Evolutionary conservation across 2,888 invertebrate species (phyloP).

Genomic region (Dryadula phaetusa): DNA sequence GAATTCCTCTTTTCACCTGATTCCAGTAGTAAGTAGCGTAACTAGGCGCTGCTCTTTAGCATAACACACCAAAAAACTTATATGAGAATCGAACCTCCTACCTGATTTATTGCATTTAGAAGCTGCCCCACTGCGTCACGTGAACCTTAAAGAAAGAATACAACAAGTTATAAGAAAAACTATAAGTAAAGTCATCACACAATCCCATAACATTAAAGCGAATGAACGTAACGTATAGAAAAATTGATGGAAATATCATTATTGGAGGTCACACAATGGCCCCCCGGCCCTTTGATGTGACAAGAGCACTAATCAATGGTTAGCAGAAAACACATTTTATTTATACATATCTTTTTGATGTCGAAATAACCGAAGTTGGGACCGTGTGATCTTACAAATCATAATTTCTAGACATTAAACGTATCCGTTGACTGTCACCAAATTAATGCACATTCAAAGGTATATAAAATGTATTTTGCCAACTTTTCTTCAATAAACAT

Average conservation of each 20-base stretch:
- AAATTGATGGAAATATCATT: constrained; percentile 70
- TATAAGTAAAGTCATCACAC: constrained; percentile 19
- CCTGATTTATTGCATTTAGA: neutral
- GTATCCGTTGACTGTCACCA: constrained; percentile 43
- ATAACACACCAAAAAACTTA: no score
- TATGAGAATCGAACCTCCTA: neutral
- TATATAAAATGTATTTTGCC: neutral
- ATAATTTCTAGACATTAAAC: constrained; percentile 50
- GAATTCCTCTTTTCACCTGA: no score
- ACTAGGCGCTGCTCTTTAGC: no score
- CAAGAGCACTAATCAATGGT: constrained; percentile 76
- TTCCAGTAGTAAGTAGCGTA: no score
- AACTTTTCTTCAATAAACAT: neutral
- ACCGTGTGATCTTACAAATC: constrained; percentile 48
- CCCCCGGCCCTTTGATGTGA: constrained; percentile 75
- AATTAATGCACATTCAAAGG: constrained; percentile 1
- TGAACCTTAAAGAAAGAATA: neutral
- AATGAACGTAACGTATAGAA: constrained; percentile 53
- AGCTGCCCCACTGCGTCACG: neutral
- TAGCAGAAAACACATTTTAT: constrained; percentile 64
- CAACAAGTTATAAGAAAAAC: constrained; percentile 1
- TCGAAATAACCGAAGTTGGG: constrained; percentile 31
- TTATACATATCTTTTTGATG: constrained; percentile 52
- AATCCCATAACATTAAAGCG: constrained; percentile 47
- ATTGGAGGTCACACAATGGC: constrained; percentile 70